phyloP scores from a whole-genome alignment of 1,140 invertebrate genomes.

The Diorhabda sublineata region DNA sequence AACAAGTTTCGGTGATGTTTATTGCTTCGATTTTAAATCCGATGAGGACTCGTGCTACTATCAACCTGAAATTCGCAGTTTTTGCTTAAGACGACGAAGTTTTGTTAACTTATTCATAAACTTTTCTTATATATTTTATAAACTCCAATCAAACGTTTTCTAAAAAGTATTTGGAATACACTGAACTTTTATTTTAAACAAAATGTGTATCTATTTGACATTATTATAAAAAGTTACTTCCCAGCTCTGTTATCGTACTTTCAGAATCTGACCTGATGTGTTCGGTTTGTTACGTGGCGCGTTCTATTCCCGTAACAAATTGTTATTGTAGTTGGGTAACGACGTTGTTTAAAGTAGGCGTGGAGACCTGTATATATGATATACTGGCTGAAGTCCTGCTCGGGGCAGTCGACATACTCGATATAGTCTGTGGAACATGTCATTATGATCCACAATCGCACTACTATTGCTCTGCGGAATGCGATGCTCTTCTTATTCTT shows the following conservation, averaged over 20 bases:
- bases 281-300: constrained; percentile 43
- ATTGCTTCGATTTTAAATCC: not conserved
- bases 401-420: constrained; percentile 35
- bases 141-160: too few species aligned
- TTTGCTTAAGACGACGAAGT: too few species aligned
- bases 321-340: constrained; percentile 49
- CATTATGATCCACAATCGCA: constrained; percentile 40
- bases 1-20: not conserved
- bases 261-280: constrained; percentile 39
- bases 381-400: constrained; percentile 39
- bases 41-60: not conserved
- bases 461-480: constrained; percentile 26
- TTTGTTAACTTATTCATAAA: too few species aligned
- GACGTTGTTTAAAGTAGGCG: constrained; percentile 46
- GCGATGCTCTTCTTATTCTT: not conserved
- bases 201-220: too few species aligned
- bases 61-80: too few species aligned
- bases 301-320: constrained; percentile 46
- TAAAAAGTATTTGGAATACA: too few species aligned
- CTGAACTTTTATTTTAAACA: too few species aligned
- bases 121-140: too few species aligned
- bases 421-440: constrained; percentile 35
- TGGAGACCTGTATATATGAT: constrained; percentile 38
- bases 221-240: too few species aligned
- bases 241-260: not conserved